phyloP scores from a whole-genome alignment of 2,113 vertebrate genomes.

The Trochalopteron elliotii region DNA sequence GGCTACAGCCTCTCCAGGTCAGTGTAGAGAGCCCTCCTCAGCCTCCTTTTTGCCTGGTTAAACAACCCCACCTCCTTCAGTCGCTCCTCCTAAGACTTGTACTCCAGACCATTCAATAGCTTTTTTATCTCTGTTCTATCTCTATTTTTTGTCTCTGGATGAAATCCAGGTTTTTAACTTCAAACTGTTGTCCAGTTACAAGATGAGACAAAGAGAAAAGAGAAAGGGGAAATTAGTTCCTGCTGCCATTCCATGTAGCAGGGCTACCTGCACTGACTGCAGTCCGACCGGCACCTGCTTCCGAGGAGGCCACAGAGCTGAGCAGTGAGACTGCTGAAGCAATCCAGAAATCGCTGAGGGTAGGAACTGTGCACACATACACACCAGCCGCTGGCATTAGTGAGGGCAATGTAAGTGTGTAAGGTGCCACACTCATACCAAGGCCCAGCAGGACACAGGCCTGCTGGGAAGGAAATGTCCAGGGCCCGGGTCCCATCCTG shows the following conservation, averaged over 20 bases:
- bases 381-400: neutral
- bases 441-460: fast-evolving
- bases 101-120: neutral
- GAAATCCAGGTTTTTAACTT: neutral
- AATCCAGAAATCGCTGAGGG: neutral
- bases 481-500: fast-evolving
- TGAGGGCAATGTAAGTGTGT: fast-evolving
- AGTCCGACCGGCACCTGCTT: fast-evolving
- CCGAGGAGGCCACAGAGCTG: neutral
- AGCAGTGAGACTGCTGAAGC: neutral
- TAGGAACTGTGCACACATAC: fast-evolving
- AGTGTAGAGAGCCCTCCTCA: neutral
- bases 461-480: neutral
- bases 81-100: neutral
- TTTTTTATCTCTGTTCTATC: neutral
- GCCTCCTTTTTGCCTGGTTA: neutral
- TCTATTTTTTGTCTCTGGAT: neutral
- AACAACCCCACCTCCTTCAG: neutral
- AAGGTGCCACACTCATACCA: too few species aligned
- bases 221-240: neutral
- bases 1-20: neutral
- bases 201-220: neutral
- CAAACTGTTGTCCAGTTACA: fast-evolving
- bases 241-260: fast-evolving
- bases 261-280: neutral